Evolutionary conservation across 2,888 invertebrate species (phyloP), one percentile per base, ranked within the genome.

Genomic region (Pseudoips prasinana): DNA sequence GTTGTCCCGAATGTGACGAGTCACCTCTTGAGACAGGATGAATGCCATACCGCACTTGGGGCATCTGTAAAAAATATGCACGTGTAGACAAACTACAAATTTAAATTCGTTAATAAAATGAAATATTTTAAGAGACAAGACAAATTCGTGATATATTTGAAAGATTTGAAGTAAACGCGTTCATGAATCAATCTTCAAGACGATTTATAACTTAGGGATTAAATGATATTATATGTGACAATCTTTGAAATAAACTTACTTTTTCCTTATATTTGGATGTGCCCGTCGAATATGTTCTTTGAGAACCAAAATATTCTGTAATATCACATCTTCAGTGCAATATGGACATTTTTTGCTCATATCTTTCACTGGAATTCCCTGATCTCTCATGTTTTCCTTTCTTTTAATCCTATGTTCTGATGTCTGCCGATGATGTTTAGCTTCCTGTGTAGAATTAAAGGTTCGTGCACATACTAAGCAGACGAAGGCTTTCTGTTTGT

Each of bases 1-100:
- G 41, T 91, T 92, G 40, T 86, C 83, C 36, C 92, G 85, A n/a
- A 93, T 88, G 64, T 96, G 96, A 7, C 91, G 90, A 0, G 93
- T 91, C 7, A 95, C 90, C 62, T 95, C 94, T 85, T 95, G 95
- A 1, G 93, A 89, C 0, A 94, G 81, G 0, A 91, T 89, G 64
- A 95, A 95, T 7, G 86, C 78, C 66, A 89, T 80, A 0, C 94
- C 95, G 58, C 96, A 96, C 52, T 91, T 90, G 0, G 92, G 90
- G 64, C 96, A 96, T 35, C 93, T 92, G 73, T 24, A 85, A 84
- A 42, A 34, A 39, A 29, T 36, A 7, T n/a, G n/a, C n/a, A n/a
- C n/a, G n/a, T 20, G 23, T 5, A 8, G 10, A 27, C 5, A 8
- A 11, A 20, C 7, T 24, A 9, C 1, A 6, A 17, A 14, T 19